These are phyloP conservation scores for Hydriomena furcata DNA, from an alignment of 2,888 invertebrate genomes.

Conservation along the genomic window DNA sequence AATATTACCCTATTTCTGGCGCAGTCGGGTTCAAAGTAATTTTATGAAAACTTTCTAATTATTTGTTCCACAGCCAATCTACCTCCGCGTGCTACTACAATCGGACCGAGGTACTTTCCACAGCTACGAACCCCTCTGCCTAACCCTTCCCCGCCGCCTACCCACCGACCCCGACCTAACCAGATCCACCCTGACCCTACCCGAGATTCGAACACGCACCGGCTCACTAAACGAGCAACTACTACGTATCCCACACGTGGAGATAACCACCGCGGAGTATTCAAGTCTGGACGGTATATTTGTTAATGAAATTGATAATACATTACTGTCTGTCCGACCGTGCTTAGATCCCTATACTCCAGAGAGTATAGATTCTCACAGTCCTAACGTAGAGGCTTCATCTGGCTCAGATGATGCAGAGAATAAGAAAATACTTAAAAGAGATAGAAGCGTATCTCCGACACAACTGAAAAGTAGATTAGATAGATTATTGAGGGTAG, in stretches of 20 bases:
- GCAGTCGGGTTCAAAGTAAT: no score
- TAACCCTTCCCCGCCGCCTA: slow-evolving; percentile 36
- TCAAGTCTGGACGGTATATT: slow-evolving; percentile 68
- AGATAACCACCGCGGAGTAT: slow-evolving; percentile 78
- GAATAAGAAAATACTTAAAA: slow-evolving; percentile 48
- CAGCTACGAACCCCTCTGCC: slow-evolving; percentile 78
- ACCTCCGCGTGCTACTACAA: slow-evolving; percentile 87
- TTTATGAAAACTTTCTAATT: no score
- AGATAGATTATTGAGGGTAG: slow-evolving; percentile 67
- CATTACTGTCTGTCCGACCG: slow-evolving; percentile 62
- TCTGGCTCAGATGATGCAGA: slow-evolving; percentile 57
- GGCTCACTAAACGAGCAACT: slow-evolving; percentile 66
- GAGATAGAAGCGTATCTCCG: slow-evolving; percentile 83
- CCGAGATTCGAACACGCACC: slow-evolving; percentile 51
- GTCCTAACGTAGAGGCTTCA: slow-evolving; percentile 82
- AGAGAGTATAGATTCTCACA: slow-evolving; percentile 91
- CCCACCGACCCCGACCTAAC: slow-evolving; percentile 62
- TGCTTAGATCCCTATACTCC: slow-evolving; percentile 90
- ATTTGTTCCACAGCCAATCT: slow-evolving; percentile 87
- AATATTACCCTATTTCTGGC: no score
- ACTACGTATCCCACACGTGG: slow-evolving; percentile 70
- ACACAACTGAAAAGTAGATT: slow-evolving; percentile 85
- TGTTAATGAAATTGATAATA: slow-evolving; percentile 81
- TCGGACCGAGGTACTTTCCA: slow-evolving; percentile 90
- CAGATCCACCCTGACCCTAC: slow-evolving; percentile 40